A percentile compares a stretch with the other conserved stretches of the same genome.
Conservation (phyloP, 53 echinoderm and acorn worm genomes). For the Hippasteria phrygiana region DNA sequence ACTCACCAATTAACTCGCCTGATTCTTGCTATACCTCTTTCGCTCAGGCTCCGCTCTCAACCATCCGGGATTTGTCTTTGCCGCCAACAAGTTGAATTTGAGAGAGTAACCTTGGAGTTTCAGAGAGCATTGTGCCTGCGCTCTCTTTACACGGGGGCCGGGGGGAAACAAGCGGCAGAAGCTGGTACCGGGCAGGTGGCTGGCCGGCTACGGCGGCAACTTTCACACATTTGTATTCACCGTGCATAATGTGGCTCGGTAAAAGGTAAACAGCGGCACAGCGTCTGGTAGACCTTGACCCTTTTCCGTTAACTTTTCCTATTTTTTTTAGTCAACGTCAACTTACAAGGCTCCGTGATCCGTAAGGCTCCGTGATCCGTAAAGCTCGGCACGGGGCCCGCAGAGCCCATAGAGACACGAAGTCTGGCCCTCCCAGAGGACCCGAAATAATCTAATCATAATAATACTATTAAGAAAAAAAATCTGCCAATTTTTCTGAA, state of each 20-base stretch:
- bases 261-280: constrained; percentile 35
- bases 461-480: not conserved
- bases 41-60: not conserved
- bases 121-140: constrained; percentile 17
- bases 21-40: constrained; percentile 17
- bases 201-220: constrained; percentile 28
- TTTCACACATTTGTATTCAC: constrained; percentile 63
- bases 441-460: constrained; percentile 52
- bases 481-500: not conserved
- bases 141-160: not conserved
- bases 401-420: constrained; percentile 49
- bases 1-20: constrained; percentile 28
- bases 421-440: constrained; percentile 50
- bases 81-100: constrained; percentile 59
- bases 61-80: too few relatives aligned
- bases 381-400: constrained; percentile 31
- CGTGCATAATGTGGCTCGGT: constrained; percentile 48
- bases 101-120: constrained; percentile 26
- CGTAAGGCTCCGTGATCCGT: not conserved
- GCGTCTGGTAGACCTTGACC: constrained; percentile 53
- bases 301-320: constrained; percentile 30
- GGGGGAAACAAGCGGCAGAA: not conserved
- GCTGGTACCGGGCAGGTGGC: constrained; percentile 45
- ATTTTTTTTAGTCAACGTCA: constrained; percentile 52
- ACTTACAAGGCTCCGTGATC: not conserved